Conservation (phyloP, 2,888 invertebrate species). For the Hylaea fasciaria region DNA sequence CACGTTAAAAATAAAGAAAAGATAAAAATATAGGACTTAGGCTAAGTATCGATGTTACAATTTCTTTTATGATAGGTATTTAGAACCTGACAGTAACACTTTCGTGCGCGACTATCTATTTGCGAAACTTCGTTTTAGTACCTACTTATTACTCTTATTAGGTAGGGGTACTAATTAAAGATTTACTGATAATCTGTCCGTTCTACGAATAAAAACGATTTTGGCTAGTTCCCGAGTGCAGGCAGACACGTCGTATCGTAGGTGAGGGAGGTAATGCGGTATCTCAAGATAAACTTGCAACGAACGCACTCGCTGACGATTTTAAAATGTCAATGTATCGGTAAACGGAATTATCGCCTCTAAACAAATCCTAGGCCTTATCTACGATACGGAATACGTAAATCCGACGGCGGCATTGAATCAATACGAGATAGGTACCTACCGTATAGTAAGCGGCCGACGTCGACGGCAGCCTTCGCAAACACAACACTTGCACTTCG, state of each 20-base stretch:
- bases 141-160: too few relatives aligned
- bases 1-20: too few relatives aligned
- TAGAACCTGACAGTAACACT: background rate
- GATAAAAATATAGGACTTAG: too few relatives aligned
- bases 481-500: constrained; percentile 60
- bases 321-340: constrained; percentile 34
- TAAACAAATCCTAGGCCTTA: constrained; percentile 74
- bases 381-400: constrained; percentile 63
- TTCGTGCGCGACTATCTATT: constrained; percentile 12
- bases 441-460: constrained; percentile 44
- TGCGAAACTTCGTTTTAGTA: too few relatives aligned
- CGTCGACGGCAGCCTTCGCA: constrained; percentile 51
- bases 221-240: too few relatives aligned
- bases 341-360: constrained; percentile 61
- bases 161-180: too few relatives aligned
- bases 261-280: background rate
- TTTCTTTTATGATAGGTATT: too few relatives aligned
- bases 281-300: constrained; percentile 20
- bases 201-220: too few relatives aligned
- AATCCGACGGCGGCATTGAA: constrained; percentile 69
- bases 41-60: too few relatives aligned
- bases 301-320: constrained; percentile 26
- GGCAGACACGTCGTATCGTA: background rate
- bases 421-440: constrained; percentile 64
- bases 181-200: too few relatives aligned